These are phyloP conservation scores for Drosophila monieri DNA, from an alignment of 2,888 invertebrate species.

Conservation along the genomic window DNA sequence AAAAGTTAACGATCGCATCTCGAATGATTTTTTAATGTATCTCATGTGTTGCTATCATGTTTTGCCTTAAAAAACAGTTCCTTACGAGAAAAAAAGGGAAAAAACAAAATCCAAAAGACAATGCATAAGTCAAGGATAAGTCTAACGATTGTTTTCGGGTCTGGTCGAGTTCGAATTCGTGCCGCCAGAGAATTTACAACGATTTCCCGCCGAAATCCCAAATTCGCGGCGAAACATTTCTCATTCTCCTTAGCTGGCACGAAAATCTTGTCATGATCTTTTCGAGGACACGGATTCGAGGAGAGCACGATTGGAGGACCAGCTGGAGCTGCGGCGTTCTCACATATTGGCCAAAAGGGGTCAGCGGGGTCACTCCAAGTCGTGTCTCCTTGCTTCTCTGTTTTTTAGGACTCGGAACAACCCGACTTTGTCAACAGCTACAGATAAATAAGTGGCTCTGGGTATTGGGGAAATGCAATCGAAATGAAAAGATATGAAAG, in stretches of 20 bases:
- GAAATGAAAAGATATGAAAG: neutral
- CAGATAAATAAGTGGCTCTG: conserved; percentile 22
- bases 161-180: conserved; percentile 66
- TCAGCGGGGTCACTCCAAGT: conserved; percentile 68
- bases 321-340: conserved; percentile 48
- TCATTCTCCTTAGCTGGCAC: conserved; percentile 77
- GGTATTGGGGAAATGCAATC: neutral
- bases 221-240: conserved; percentile 77
- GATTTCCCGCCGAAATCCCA: conserved; percentile 72
- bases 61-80: conserved; percentile 39
- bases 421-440: conserved; percentile 32
- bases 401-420: conserved; percentile 14
- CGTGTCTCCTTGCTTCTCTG: conserved; percentile 28
- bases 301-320: conserved; percentile 61
- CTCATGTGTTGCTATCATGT: conserved; percentile 47
- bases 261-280: conserved; percentile 82
- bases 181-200: conserved; percentile 77
- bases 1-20: conserved; percentile 68
- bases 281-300: conserved; percentile 60
- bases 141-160: conserved; percentile 45
- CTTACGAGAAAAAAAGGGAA: conserved; percentile 3
- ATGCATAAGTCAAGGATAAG: conserved; percentile 64
- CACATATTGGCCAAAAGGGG: conserved; percentile 70
- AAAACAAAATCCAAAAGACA: conserved; percentile 20
- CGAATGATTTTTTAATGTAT: conserved; percentile 50